Evolutionary conservation across 1,140 invertebrate genomes (phyloP).

Genomic region (Drosophila equinoxialis): DNA sequence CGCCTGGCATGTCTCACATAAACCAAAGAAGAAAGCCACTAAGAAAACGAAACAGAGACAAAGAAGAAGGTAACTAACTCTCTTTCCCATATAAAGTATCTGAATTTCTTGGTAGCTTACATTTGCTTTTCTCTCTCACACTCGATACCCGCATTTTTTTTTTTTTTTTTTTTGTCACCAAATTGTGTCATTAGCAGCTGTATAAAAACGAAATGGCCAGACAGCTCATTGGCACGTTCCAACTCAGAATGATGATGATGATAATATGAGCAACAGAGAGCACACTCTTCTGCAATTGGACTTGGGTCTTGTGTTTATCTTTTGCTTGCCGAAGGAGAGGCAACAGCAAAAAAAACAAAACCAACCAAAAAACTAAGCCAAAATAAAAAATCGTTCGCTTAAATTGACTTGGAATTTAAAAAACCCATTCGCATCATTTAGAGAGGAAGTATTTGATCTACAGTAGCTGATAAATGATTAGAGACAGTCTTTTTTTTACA

Average conservation of each 20-base stretch:
- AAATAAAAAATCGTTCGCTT: no score
- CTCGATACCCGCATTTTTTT: constrained; percentile 25
- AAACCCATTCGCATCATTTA: no score
- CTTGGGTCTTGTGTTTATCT: constrained; percentile 20
- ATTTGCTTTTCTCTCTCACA: not conserved
- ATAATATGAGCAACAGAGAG: not conserved
- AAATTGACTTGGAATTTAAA: no score
- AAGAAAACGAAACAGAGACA: not conserved
- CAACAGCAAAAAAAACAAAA: not conserved
- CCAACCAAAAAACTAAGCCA: not conserved
- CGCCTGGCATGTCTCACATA: constrained; percentile 11
- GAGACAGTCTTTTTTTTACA: no score
- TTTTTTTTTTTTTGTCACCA: constrained; percentile 46
- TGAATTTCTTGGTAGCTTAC: not conserved
- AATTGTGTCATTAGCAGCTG: constrained; percentile 77
- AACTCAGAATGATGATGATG: constrained; percentile 52
- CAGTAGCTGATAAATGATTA: no score
- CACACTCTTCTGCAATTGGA: constrained; percentile 4
- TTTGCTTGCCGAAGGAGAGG: constrained; percentile 6
- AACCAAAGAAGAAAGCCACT: constrained; percentile 5
- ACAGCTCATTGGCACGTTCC: constrained; percentile 77
- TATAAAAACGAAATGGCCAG: constrained; percentile 71
- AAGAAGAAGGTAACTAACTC: not conserved
- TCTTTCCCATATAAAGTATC: not conserved
- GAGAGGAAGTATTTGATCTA: no score